Base-by-base conservation (phyloP, 2,797 vertebrate genomes). In the Luscinia megarhynchos region DNA sequence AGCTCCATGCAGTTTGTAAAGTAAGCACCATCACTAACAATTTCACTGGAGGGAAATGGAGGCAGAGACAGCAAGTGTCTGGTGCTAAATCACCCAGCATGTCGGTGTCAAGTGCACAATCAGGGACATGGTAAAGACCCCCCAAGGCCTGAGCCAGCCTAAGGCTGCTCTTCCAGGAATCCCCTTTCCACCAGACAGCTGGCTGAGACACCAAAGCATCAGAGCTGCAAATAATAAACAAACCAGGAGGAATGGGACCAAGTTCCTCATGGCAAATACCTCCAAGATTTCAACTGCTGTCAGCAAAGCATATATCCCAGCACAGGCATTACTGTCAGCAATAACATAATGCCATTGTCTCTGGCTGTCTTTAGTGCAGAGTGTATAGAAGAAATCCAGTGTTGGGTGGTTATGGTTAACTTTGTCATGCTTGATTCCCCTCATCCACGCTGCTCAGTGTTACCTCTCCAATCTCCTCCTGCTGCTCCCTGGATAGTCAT, bases 111-210 rank as follows among this genome's bases (percentile, higher is more conserved):
- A 90, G 76, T 79, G 84, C 81, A 87, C 4, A 1, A 82, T 2
- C 2, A 4, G 50, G 72, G 73, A 68, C 38, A 2, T 62, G 38
- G 64, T 51, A 92, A 77, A 1, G 0, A 50, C n/a, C 61, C 64
- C 81, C 40, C 40, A 51, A 38, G 66, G 78, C 50, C 61, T 68
- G 51, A 72, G 41, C 41, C 73, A 72, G 40, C 59, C 78, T 51
- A 45, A 17, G 0, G 0, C 50, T 77, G 40, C 76, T 86, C 73
- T 87, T 82, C 75, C 89, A 92, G 91, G 87, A 92, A 85, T 85
- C 84, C 40, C 36, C 84, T 93, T 94, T 93, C 46, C 87, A 83
- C 22, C 66, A 93, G 45, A 88, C 80, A 96, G 86, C 67, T 94
- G 92, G 89, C 92, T 9, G 1, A 64, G 72, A 93, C 17, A 87